Conservation (phyloP, 2,797 vertebrate species). For the Pipistrellus pygmaeus region DNA sequence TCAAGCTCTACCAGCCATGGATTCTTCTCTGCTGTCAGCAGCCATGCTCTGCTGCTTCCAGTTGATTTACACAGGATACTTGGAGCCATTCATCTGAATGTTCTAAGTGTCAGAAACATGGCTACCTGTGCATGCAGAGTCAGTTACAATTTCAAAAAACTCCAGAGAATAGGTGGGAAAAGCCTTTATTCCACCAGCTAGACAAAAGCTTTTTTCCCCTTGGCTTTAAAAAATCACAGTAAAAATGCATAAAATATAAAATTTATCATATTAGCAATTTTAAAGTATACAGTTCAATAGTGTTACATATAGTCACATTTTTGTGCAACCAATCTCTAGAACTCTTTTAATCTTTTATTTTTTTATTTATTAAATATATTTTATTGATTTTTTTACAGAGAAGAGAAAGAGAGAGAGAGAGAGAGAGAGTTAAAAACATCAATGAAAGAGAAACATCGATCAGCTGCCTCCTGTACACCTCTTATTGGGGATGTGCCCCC, state of each 20-base stretch:
- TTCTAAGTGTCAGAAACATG: neutral
- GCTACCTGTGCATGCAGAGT: neutral
- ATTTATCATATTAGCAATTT: neutral
- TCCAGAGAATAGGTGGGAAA: neutral
- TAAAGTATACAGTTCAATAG: neutral
- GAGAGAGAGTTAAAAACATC: too few species aligned
- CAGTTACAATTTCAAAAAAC: neutral
- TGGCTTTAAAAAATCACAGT: neutral
- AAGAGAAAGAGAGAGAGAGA: too few species aligned
- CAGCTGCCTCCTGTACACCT: too few species aligned
- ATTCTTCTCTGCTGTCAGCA: neutral
- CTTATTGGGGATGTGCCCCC: too few species aligned
- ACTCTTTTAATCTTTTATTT: neutral
- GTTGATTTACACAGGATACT: neutral
- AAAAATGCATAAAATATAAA: neutral
- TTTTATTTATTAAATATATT: too few species aligned
- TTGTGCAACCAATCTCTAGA: neutral
- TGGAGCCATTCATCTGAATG: neutral
- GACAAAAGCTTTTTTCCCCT: neutral
- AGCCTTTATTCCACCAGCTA: neutral
- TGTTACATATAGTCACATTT: neutral
- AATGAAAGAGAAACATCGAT: too few species aligned
- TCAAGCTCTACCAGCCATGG: neutral
- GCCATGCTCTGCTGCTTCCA: neutral
- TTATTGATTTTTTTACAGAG: too few species aligned